Percentiles rank a stretch among this genome's conserved stretches.
Conservation (phyloP, 2,113 vertebrate genomes). For the Malurus melanocephalus region DNA sequence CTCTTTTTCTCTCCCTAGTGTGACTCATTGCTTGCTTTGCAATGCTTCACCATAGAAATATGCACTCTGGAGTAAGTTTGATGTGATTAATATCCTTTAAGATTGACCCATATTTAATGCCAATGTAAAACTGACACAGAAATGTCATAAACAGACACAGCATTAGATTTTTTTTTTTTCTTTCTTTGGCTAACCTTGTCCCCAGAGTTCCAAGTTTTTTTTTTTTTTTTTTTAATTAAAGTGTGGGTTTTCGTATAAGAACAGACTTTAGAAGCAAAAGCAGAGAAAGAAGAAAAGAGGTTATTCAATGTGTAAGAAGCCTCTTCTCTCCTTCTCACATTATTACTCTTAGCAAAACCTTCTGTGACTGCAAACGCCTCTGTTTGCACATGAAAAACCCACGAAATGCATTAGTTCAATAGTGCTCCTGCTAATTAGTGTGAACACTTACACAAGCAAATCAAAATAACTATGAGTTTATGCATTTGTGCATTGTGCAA, state of each 20-base stretch:
- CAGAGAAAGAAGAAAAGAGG: neutral
- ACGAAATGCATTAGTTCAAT: neutral
- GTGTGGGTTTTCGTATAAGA: constrained; percentile 21
- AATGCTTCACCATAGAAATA: neutral
- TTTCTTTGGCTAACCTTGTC: no score
- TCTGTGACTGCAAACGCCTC: constrained; percentile 10
- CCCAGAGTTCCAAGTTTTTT: no score
- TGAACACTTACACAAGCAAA: constrained; percentile 47
- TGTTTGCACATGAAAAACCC: constrained; percentile 17
- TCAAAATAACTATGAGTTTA: constrained; percentile 39
- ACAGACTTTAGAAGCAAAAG: neutral
- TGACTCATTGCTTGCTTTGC: neutral
- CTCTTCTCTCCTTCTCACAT: neutral
- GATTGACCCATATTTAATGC: neutral
- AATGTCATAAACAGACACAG: neutral
- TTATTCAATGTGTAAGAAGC: neutral
- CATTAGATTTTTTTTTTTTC: constrained; percentile 48
- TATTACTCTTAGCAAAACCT: constrained; percentile 10
- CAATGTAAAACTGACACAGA: neutral
- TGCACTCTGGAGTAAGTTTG: neutral
- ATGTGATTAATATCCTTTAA: neutral
- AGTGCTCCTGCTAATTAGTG: constrained; percentile 16
- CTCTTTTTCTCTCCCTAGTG: neutral
- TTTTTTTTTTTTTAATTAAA: constrained; percentile 41
- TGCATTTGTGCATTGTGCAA: neutral